phyloP scores from a whole-genome alignment of 2,888 invertebrate genomes.

The Eutolmus rufibarbis region DNA sequence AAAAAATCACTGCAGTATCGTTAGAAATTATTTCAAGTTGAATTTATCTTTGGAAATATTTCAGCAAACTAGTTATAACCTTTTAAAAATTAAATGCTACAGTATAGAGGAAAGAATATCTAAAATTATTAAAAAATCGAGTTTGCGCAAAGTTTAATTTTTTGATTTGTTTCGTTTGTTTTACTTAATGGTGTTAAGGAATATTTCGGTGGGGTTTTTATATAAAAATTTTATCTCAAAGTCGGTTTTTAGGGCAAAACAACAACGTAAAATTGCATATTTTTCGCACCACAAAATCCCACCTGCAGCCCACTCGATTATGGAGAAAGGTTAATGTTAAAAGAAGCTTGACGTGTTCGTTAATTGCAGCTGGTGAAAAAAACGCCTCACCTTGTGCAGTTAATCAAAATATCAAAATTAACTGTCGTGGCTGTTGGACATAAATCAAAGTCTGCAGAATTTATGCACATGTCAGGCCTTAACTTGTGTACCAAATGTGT shows the following conservation, averaged over 20 bases:
- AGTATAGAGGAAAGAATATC: too few species aligned
- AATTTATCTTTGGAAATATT: too few species aligned
- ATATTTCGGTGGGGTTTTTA: too few species aligned
- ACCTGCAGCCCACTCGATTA: background rate
- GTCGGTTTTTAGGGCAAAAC: background rate
- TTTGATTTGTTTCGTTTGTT: too few species aligned
- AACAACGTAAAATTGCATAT: background rate
- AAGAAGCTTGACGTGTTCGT: constrained; percentile 22
- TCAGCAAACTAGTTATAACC: too few species aligned
- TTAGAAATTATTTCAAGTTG: too few species aligned
- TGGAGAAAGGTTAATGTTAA: background rate
- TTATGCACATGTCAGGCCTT: constrained; percentile 39
- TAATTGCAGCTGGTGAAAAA: constrained; percentile 18
- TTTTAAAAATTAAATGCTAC: too few species aligned
- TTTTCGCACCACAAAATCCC: background rate
- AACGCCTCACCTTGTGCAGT: constrained; percentile 54
- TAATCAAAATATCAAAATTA: constrained; percentile 64
- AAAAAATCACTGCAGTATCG: too few species aligned
- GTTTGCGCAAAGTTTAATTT: too few species aligned
- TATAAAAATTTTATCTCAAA: background rate
- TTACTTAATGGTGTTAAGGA: too few species aligned
- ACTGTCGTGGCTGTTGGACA: constrained; percentile 62
- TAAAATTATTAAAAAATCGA: too few species aligned
- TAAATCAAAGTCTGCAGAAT: constrained; percentile 55
- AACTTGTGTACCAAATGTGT: constrained; percentile 9